Evolutionary conservation across 2,888 invertebrate species (phyloP), one percentile per base, ranked within the genome.

Genomic region (Salticus scenicus): DNA sequence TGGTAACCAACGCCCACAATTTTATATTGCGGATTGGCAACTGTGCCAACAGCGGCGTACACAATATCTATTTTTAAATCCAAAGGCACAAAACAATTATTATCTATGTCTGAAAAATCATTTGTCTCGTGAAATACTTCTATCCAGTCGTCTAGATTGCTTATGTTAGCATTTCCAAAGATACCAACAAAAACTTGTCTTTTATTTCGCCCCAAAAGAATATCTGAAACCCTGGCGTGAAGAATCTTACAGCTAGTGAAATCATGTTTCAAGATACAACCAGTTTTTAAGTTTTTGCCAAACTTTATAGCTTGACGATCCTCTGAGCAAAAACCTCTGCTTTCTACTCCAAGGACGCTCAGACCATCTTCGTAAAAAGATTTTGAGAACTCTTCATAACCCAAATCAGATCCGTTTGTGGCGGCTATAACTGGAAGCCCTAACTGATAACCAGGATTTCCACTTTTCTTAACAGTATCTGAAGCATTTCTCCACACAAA

Each of bases 361-460:
- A 80, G 37, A 28, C 66, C 71, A 17, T 8, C 27, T n/a, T 74
- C 24, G 12, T 64, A 14, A 24, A 30, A n/a, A 7, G 66, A 64
- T 41, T 42, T 28, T 27, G 57, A 64, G 14, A n/a, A 31, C 33
- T 77, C 67, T 28, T 69, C 74, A 28, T 30, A n/a, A 28, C 41
- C 47, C 2, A 64, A 8, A 14, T 12, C 30, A 5, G 85, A 75
- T 10, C 41, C 66, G 20, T 88, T 90, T 2, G 73, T 84, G 17
- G 93, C 93, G 75, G 93, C 91, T 86, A 93, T 90, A 41, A 96
- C 91, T 0, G 95, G 95, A 88, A 93, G 93, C 8, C 94, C 94
- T 2, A 92, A 89, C 7, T 94, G 90, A 89, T 96, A 96, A 1
- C 96, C 96, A 0, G 95, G 95, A 90, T 94, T 95, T 1, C 96